Evolutionary conservation across 2,888 invertebrate species (phyloP), one percentile per base, ranked within the genome.

Genomic region (Bellardia bayeri): DNA sequence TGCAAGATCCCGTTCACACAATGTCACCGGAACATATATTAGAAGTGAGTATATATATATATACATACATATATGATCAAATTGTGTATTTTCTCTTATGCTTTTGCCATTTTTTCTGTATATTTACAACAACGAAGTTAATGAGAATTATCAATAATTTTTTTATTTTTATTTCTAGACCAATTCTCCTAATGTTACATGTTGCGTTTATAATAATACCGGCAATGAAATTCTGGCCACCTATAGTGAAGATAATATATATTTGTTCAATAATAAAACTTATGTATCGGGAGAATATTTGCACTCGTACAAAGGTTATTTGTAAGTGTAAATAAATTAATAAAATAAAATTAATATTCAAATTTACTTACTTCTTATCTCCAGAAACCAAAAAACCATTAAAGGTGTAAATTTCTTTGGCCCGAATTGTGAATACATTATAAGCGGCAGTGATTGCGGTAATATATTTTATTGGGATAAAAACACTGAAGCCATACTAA

Each of bases 351-450:
- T 40, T 13, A 16, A 3, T 40, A 14, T 30, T 16, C n/a, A 2
- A 33, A 69, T 30, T 8, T 37, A 2, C 5, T 8, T 66, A 4
- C 3, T 8, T 71, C 37, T 75, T 37, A 13, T 56, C 68, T 79
- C 0, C 16, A 89, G 96, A 63, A 97, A 97, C 92, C 95, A 95
- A 87, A 96, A 96, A 58, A 97, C 97, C 6, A 96, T 98, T 85
- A 99, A 99, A 94, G 98, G 98, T 0, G 98, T 99, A 0, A 97
- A 98, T 91, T 99, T 98, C 94, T 99, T 97, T 94, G 99, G 99
- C 0, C 97, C 98, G 0, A 95, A 96, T 90, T 98, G 98, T 89
- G 97, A 99, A 93, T 99, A 96, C 92, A 94, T 99, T 2, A 96
- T 99, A 11, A 98, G 98, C 63, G 99, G 99, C 1, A 98, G 98